Conservation (phyloP, 64 coral and sea anemone species). For the Pocillopora verrucosa region DNA sequence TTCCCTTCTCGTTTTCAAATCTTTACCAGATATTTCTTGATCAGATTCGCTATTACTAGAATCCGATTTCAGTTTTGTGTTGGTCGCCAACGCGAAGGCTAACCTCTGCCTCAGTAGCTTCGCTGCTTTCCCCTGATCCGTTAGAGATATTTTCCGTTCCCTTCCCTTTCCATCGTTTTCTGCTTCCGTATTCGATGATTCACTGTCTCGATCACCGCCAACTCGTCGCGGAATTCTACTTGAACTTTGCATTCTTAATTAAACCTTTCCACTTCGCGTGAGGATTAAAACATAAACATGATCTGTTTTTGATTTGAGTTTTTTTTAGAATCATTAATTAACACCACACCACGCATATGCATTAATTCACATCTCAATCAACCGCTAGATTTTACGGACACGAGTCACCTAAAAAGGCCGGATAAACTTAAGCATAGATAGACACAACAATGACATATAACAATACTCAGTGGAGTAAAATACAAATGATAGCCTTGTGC, state of each 20-base stretch:
- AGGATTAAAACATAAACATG: neutral
- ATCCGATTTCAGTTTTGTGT: constrained; percentile 21
- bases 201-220: neutral
- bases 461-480: neutral
- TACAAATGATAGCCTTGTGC: neutral
- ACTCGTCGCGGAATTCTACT: constrained; percentile 6
- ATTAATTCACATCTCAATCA: neutral
- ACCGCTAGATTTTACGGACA: neutral
- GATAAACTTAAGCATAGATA: neutral
- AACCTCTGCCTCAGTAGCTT: constrained; percentile 10
- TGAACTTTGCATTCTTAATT: neutral
- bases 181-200: neutral
- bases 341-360: neutral
- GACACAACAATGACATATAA: neutral
- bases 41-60: constrained; percentile 24
- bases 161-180: neutral
- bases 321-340: constrained; percentile 7
- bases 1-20: neutral
- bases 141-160: neutral
- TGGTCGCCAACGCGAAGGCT: constrained; percentile 15
- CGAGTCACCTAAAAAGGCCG: neutral
- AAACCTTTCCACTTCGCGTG: neutral
- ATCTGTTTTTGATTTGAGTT: neutral
- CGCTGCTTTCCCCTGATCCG: constrained; percentile 20
- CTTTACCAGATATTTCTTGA: constrained; percentile 4